These are phyloP conservation scores for Genyomyrus donnyi DNA, from an alignment of 2,113 vertebrate genomes.

Conservation along the genomic window DNA sequence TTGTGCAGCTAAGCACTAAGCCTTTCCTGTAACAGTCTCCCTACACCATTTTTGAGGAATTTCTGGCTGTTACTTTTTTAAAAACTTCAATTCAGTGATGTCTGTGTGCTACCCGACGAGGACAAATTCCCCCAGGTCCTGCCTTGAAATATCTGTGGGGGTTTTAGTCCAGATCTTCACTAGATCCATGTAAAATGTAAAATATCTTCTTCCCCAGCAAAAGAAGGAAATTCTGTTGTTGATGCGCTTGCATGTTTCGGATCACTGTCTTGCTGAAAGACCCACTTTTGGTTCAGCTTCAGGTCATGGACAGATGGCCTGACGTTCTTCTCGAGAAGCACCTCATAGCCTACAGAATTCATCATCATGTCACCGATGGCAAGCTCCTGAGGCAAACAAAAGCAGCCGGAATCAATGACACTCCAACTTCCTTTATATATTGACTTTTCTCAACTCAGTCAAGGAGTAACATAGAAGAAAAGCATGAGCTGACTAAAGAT, in stretches of 20 bases:
- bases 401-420: not conserved
- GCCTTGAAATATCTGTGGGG: not conserved
- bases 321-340: not conserved
- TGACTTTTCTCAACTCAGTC: not conserved
- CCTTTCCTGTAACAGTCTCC: not conserved
- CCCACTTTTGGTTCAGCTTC: slow-evolving; percentile 1
- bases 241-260: not conserved
- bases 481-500: not conserved
- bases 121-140: not conserved
- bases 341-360: not conserved
- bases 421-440: not conserved
- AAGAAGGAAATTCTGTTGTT: not conserved
- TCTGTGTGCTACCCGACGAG: not conserved
- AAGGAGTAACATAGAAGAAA: not conserved
- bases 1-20: not conserved
- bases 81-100: not conserved
- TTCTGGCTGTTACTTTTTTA: not conserved
- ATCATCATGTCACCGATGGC: not conserved
- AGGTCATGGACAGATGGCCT: not conserved
- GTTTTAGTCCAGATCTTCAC: not conserved
- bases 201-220: not conserved
- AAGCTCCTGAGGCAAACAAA: not conserved
- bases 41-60: not conserved
- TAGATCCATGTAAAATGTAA: not conserved
- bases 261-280: not conserved